These are phyloP conservation scores for Heliothis peltigera DNA, from an alignment of 2,888 invertebrate species.

Conservation along the genomic window DNA sequence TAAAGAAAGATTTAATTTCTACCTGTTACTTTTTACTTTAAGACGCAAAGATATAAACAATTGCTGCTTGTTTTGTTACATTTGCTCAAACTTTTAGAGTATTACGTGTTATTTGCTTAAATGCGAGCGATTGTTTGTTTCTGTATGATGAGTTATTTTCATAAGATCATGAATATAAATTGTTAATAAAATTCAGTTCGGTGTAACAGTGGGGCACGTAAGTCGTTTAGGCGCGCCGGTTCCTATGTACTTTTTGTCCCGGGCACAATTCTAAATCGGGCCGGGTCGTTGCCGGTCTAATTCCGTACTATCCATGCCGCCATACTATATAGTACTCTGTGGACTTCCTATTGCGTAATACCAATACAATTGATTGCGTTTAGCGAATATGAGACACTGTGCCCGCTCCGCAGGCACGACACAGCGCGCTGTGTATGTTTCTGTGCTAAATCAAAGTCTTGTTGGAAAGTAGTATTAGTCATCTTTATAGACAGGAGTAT, in stretches of 20 bases:
- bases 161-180: neutral
- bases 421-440: slow-evolving; percentile 43
- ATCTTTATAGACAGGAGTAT: slow-evolving; percentile 53
- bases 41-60: slow-evolving; percentile 26
- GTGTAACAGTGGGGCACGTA: slow-evolving; percentile 63
- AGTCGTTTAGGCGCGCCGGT: slow-evolving; percentile 78
- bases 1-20: slow-evolving; percentile 42
- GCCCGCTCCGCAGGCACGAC: slow-evolving; percentile 29
- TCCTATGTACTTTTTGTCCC: slow-evolving; percentile 84
- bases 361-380: slow-evolving; percentile 73
- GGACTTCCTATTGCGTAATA: slow-evolving; percentile 84
- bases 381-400: slow-evolving; percentile 51
- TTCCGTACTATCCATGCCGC: slow-evolving; percentile 72
- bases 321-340: slow-evolving; percentile 66
- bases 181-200: slow-evolving; percentile 33
- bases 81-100: slow-evolving; percentile 15
- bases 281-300: slow-evolving; percentile 81
- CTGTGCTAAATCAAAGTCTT: slow-evolving; percentile 29
- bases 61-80: slow-evolving; percentile 12
- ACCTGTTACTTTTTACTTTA: slow-evolving; percentile 29
- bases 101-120: neutral
- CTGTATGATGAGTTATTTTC: neutral
- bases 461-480: slow-evolving; percentile 61
- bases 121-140: neutral
- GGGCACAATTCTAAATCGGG: slow-evolving; percentile 85